A percentile compares a stretch with the other conserved stretches of the same genome.
phyloP scores from a whole-genome alignment of 2,888 invertebrate species.

The Mimas tiliae region DNA sequence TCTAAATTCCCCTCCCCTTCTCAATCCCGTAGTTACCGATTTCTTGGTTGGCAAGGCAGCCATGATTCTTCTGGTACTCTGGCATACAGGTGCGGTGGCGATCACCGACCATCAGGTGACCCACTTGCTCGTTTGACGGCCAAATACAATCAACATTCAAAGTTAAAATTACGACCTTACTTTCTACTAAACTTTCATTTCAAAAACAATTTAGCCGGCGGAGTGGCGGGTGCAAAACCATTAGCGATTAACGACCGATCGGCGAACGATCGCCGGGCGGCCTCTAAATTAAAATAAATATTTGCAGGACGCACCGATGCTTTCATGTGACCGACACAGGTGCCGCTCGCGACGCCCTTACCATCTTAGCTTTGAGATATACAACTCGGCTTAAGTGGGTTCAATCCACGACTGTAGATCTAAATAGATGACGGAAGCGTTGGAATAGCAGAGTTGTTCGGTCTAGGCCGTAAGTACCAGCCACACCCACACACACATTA shows the following conservation, averaged over 20 bases:
- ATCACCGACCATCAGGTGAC: too few relatives aligned
- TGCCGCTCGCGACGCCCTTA: constrained; percentile 55
- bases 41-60: too few relatives aligned
- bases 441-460: too few relatives aligned
- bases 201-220: constrained; percentile 34
- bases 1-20: too few relatives aligned
- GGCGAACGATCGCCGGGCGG: constrained; percentile 50
- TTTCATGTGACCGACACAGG: constrained; percentile 81
- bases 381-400: not conserved
- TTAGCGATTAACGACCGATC: constrained; percentile 82
- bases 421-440: too few relatives aligned
- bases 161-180: not conserved
- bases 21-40: too few relatives aligned
- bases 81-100: too few relatives aligned
- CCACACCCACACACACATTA: too few relatives aligned
- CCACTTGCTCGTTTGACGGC: too few relatives aligned
- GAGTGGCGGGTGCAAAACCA: constrained; percentile 70
- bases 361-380: not conserved
- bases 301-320: constrained; percentile 72
- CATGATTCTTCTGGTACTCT: too few relatives aligned
- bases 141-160: too few relatives aligned
- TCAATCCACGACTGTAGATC: not conserved
- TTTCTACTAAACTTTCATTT: not conserved
- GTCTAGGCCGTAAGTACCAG: too few relatives aligned
- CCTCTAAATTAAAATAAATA: constrained; percentile 85